Percentiles rank a stretch among this genome's conserved stretches.
phyloP scores from a whole-genome alignment of 2,888 invertebrate species.

The Tryphoninae sp. region DNA sequence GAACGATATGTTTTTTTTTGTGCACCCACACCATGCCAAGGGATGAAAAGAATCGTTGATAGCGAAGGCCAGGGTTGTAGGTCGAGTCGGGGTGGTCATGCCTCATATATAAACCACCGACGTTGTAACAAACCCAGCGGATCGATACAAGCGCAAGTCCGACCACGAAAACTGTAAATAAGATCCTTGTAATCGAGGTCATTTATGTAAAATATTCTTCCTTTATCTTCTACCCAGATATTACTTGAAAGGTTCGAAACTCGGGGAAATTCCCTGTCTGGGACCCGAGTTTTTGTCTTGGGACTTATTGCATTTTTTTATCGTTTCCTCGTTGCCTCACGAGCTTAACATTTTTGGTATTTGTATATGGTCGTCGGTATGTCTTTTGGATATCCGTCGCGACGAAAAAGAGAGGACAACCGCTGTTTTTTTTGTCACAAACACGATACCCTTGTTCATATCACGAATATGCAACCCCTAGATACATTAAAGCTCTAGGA shows the following conservation, averaged over 20 bases:
- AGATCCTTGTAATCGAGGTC: not conserved
- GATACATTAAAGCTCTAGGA: not conserved
- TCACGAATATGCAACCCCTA: not conserved
- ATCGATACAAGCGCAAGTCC: too few relatives aligned
- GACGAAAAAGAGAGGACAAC: not conserved
- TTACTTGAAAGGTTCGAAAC: not conserved
- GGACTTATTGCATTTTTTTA: conserved; percentile 7
- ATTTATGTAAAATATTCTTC: not conserved
- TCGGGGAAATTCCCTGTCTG: not conserved
- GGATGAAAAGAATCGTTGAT: too few relatives aligned
- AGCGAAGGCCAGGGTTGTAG: too few relatives aligned
- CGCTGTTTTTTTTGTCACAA: not conserved
- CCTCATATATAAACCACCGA: too few relatives aligned
- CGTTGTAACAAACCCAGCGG: too few relatives aligned
- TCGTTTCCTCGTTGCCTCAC: not conserved
- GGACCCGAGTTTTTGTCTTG: not conserved
- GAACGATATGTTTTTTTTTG: too few relatives aligned
- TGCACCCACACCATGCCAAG: too few relatives aligned
- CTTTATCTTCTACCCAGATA: not conserved
- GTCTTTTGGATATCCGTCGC: not conserved
- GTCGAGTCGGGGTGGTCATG: too few relatives aligned
- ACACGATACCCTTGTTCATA: not conserved
- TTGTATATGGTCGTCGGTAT: not conserved
- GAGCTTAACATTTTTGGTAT: conserved; percentile 5
- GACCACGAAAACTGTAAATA: not conserved